These are phyloP conservation scores for Holocentrus rufus DNA, from an alignment of 2,797 vertebrate species.

Conservation along the genomic window DNA sequence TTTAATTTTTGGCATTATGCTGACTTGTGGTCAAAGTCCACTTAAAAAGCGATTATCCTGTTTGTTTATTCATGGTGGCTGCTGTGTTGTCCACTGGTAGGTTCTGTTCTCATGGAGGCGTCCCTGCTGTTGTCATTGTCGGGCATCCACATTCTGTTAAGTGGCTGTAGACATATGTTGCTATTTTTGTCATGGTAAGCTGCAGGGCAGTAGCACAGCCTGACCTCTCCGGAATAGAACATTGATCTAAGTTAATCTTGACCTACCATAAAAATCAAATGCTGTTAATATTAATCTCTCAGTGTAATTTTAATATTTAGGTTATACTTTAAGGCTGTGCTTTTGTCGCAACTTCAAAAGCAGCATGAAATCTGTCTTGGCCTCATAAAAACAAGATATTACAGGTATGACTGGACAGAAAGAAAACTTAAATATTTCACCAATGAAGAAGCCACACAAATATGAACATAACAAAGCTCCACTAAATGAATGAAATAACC, in stretches of 20 bases:
- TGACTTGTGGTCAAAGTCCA: conserved; percentile 12
- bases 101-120: conserved; percentile 28
- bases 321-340: not conserved
- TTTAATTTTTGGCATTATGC: not conserved
- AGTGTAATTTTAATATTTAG: not conserved
- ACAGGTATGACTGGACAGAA: conserved; percentile 5
- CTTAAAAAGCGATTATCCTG: not conserved
- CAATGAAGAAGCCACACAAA: not conserved
- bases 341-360: conserved; percentile 31
- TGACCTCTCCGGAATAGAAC: conserved; percentile 34
- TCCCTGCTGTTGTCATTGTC: conserved; percentile 4
- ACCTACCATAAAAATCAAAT: conserved; percentile 36
- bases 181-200: conserved; percentile 16
- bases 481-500: not conserved
- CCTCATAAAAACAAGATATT: conserved; percentile 8
- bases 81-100: not conserved
- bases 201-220: conserved; percentile 8
- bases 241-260: conserved; percentile 51
- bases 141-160: conserved; percentile 26
- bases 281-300: conserved; percentile 37
- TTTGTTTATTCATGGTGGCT: conserved; percentile 32
- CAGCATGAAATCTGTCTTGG: conserved; percentile 1
- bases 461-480: not conserved
- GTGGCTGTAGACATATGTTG: conserved; percentile 23
- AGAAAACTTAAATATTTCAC: not conserved